Evolutionary conservation across 2,888 invertebrate species (phyloP), one percentile per base, ranked within the genome.

Genomic region (Parascotia fuliginaria): DNA sequence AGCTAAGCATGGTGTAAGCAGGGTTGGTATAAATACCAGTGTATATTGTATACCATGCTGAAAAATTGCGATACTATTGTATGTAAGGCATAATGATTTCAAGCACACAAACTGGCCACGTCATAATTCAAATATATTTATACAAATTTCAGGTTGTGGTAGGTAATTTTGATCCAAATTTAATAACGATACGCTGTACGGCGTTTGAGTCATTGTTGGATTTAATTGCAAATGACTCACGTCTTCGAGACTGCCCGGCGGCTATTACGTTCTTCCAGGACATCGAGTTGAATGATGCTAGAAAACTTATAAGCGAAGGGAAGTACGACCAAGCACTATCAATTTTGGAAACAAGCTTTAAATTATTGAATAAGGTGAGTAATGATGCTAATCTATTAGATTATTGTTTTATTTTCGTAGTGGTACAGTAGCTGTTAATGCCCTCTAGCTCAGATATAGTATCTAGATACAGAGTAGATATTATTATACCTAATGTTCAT

Each of bases 91-190:
- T n/a, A n/a, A n/a, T n/a, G n/a, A n/a, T n/a, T n/a, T n/a, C n/a
- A n/a, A n/a, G n/a, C n/a, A n/a, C n/a, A n/a, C n/a, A n/a, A n/a
- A n/a, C n/a, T n/a, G 3, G 19, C 3, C 19, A 19, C 19, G 1
- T 0, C 12, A 11, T 28, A 6, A 32, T 13, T 16, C 9, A 0
- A 4, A 14, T 2, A 3, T 14, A 31, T 32, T 27, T n/a, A 2
- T 5, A 11, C 13, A 12, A 4, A 7, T 49, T 87, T 47, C 85
- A 93, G 93, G 93, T 93, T 53, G 73, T 95, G 3, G 83, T 95
- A 61, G 95, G 96, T 0, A 96, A 96, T 76, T 96, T 96, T 73
- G 95, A 95, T 41, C 93, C 94, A 9, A 94, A 93, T 60, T 79
- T 95, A 39, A 95, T 96, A 70, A 93, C 93, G 2, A 89, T 92